A percentile compares a stretch with the other conserved stretches of the same genome.
Evolutionary conservation across 2,888 invertebrate species (phyloP).

Genomic region (Chymomyza procnemis): DNA sequence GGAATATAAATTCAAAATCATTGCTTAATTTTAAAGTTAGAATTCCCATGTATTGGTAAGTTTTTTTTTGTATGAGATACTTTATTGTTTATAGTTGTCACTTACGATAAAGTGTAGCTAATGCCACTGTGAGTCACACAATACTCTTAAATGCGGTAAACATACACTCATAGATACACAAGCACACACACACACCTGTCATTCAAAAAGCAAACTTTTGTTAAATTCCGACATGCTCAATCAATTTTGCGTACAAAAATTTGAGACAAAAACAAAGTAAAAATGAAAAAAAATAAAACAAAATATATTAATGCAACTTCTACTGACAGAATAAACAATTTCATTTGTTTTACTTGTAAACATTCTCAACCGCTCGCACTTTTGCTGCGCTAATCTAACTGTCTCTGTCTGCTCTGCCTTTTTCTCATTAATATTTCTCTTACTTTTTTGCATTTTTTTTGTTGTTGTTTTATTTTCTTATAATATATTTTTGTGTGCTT

Average conservation of each 20-base stretch:
- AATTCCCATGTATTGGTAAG: too few relatives aligned
- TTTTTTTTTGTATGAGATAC: too few relatives aligned
- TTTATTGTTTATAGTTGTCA: too few relatives aligned
- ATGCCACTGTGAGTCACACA: not conserved
- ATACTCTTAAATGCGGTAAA: not conserved
- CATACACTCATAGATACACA: not conserved
- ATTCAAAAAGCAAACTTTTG: not conserved
- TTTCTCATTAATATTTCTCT: constrained; percentile 11
- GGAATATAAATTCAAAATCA: too few relatives aligned
- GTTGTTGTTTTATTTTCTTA: constrained; percentile 8
- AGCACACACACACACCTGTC: not conserved
- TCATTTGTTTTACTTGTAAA: constrained; percentile 12
- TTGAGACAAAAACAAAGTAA: not conserved
- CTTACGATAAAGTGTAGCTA: not conserved
- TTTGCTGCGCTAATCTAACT: not conserved
- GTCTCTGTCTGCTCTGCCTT: not conserved
- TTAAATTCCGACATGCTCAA: not conserved
- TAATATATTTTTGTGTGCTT: constrained; percentile 7
- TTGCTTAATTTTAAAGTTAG: too few relatives aligned
- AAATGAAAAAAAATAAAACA: too few relatives aligned
- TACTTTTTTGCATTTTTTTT: constrained; percentile 19
- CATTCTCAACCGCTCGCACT: not conserved
- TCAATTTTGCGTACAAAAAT: not conserved
- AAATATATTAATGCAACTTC: not conserved
- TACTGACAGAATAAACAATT: constrained; percentile 10